These are phyloP conservation scores for Drosophila littoralis DNA, from an alignment of 1,140 invertebrate species.

Conservation along the genomic window DNA sequence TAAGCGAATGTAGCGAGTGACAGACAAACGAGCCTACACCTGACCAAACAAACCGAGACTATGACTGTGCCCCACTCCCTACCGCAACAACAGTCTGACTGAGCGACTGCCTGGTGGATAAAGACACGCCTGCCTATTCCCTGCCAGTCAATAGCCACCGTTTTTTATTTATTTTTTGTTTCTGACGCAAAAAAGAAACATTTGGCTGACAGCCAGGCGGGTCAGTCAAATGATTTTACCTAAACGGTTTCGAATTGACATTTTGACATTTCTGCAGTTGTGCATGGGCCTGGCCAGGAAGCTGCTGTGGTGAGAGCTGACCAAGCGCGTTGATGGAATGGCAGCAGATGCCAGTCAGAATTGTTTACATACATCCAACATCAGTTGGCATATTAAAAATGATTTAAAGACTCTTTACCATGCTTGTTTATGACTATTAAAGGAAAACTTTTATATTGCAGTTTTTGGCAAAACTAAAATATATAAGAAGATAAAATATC, in stretches of 20 bases:
- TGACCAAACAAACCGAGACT: constrained; percentile 61
- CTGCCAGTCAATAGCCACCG: constrained; percentile 56
- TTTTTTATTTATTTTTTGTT: constrained; percentile 29
- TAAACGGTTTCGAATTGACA: constrained; percentile 80
- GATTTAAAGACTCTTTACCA: constrained; percentile 6
- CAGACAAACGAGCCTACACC: constrained; percentile 78
- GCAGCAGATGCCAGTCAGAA: constrained; percentile 40
- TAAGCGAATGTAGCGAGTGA: constrained; percentile 68
- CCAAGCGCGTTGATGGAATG: constrained; percentile 60
- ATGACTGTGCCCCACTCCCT: constrained; percentile 19
- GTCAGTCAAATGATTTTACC: constrained; percentile 48
- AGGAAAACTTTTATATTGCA: not conserved
- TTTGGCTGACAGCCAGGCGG: constrained; percentile 39
- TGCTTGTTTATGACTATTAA: not conserved
- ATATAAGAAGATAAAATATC: no score
- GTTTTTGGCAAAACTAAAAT: no score
- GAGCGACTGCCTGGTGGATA: constrained; percentile 8
- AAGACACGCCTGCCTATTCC: constrained; percentile 14
- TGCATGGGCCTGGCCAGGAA: constrained; percentile 52
- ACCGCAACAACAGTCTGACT: constrained; percentile 18
- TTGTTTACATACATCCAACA: constrained; percentile 40
- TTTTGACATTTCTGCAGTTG: constrained; percentile 74
- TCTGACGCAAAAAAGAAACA: constrained; percentile 48
- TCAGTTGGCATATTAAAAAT: constrained; percentile 40
- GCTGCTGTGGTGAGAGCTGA: constrained; percentile 67